Conservation (phyloP, 2,113 vertebrate genomes). For the Vimba vimba region DNA sequence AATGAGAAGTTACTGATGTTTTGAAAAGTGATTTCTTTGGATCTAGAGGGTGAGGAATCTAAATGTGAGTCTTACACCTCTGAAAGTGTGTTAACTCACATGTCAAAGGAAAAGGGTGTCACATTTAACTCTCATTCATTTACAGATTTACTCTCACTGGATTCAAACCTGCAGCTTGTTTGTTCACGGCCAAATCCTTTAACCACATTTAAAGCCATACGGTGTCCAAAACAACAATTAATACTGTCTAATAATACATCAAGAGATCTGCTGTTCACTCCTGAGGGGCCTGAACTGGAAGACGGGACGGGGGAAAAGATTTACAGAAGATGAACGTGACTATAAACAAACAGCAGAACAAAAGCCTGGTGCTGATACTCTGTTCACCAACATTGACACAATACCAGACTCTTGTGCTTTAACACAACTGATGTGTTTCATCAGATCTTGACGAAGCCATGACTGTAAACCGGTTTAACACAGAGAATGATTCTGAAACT, state of each 20-base stretch:
- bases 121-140: not conserved
- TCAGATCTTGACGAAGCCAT: too few relatives aligned
- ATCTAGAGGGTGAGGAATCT: not conserved
- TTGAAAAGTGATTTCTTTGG: not conserved
- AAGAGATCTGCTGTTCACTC: not conserved
- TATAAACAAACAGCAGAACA: not conserved
- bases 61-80: not conserved
- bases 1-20: not conserved
- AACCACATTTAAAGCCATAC: not conserved
- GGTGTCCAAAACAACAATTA: not conserved
- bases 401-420: not conserved
- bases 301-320: not conserved
- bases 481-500: not conserved
- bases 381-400: not conserved
- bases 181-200: not conserved
- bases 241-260: not conserved
- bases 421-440: not conserved
- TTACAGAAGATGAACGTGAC: not conserved
- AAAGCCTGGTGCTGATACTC: not conserved
- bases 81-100: not conserved
- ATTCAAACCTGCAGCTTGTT: not conserved
- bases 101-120: not conserved
- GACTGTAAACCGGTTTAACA: not conserved
- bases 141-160: slow-evolving; percentile 2
- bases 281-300: not conserved